Base-by-base conservation (phyloP, 2,113 vertebrate genomes). In the Aythya baeri region DNA sequence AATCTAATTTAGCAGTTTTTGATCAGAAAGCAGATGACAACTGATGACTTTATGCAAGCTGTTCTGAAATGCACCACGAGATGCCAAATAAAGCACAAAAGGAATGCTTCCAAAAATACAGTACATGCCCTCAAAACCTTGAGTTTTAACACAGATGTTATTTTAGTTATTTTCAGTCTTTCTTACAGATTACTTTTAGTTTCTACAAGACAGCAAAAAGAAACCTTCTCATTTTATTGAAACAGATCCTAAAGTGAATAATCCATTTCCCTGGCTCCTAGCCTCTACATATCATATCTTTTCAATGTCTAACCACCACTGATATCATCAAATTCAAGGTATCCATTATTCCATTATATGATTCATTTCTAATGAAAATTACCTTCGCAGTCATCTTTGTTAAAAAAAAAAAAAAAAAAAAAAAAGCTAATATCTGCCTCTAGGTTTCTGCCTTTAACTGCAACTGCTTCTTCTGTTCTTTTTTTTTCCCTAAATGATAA, bases 11-110 rank as follows among this genome's bases (percentile, higher is more conserved):
- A 75, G 36, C 52, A 58, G 32, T 9, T 94, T 74, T 78, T 83
- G 78, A 84, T 85, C 81, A 88, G 79, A 67, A 83, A 65, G 31
- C 7, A 78, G 23, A 25, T 87, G 46, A 83, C 65, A 94, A 81
- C 82, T 25, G 55, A 88, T 50, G 59, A 54, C 50, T 89, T 93
- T 4, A 86, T 25, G 32, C 62, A 93, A 91, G 31, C 77, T 86
- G 38, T 79, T 92, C 76, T 68, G 61, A 94, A 95, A 93, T 14
- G 23, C 67, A 86, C 66, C 36, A 31, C 29, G 36, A 94, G 17
- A 86, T 43, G n/a, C 38, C 50, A 84, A 85, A 65, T 55, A 61
- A 84, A 86, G 43, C 31, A 93, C 29, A 88, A 84, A 80, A 82
- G 15, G 17, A 78, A 49, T 2, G 2, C 36, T 86, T 89, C 44